Conservation (phyloP, 2,888 invertebrate genomes). For the Ecdyonurus torrentis region DNA sequence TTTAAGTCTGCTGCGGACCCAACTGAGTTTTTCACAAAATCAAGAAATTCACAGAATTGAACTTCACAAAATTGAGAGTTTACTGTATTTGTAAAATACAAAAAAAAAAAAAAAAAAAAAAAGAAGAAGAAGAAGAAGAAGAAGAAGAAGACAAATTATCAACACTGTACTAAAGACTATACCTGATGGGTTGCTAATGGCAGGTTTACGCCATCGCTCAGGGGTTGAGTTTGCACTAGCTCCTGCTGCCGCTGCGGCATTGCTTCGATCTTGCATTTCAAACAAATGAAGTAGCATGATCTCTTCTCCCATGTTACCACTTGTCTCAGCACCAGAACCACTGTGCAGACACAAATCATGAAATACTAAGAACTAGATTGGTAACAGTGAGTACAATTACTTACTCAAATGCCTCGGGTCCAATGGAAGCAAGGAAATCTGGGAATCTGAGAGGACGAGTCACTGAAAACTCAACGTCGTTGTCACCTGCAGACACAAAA, state of each 20-base stretch:
- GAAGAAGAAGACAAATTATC: too few species aligned
- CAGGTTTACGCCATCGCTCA: constrained; percentile 10
- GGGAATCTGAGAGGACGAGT: constrained; percentile 23
- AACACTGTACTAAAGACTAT: too few species aligned
- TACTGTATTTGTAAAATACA: too few species aligned
- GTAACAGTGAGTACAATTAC: constrained; percentile 4
- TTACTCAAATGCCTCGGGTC: constrained; percentile 19
- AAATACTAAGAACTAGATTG: too few species aligned
- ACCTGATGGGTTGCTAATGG: constrained; percentile 10
- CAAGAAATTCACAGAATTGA: too few species aligned
- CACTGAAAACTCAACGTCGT: constrained; percentile 39
- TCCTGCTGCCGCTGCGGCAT: constrained; percentile 12
- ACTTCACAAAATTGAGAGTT: too few species aligned
- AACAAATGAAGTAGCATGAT: constrained; percentile 40
- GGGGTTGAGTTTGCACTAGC: background rate
- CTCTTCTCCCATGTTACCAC: constrained; percentile 29
- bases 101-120: too few species aligned
- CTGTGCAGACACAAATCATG: too few species aligned
- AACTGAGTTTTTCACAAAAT: too few species aligned
- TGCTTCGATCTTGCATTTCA: constrained; percentile 21
- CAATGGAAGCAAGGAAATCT: constrained; percentile 26
- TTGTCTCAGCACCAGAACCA: background rate
- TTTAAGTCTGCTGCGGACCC: too few species aligned
- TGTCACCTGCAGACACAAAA: constrained; percentile 18
- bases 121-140: too few species aligned